phyloP scores from a whole-genome alignment of 2,113 vertebrate genomes.

The Rhinoptilus africanus region DNA sequence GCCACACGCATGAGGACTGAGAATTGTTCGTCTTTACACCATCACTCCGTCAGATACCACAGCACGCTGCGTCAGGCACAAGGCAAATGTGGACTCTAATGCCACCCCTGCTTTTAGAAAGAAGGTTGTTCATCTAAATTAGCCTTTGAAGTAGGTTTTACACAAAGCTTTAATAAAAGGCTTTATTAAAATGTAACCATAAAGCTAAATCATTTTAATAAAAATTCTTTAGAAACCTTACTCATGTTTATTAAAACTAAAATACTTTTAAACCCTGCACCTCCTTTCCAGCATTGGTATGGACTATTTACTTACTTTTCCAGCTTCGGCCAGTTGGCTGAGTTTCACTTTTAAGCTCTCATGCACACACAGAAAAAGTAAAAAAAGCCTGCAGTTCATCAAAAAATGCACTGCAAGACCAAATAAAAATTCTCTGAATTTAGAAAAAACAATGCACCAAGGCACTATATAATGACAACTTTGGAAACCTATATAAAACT shows the following conservation, averaged over 20 bases:
- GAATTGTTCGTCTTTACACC: neutral
- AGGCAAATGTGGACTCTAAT: neutral
- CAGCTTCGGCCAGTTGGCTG: neutral
- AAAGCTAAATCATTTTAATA: neutral
- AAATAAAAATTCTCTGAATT: neutral
- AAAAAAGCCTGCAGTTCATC: neutral
- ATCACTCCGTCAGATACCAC: neutral
- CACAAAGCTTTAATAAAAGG: slow-evolving; percentile 23
- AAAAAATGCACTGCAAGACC: neutral
- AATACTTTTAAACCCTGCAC: neutral
- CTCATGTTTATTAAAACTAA: neutral
- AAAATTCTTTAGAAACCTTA: neutral
- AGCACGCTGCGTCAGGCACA: neutral
- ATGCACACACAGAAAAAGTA: neutral
- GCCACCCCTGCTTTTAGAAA: neutral
- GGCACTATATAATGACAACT: neutral
- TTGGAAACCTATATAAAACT: neutral
- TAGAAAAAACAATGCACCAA: neutral
- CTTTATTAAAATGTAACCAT: neutral
- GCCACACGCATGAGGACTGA: rapidly evolving
- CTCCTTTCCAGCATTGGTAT: neutral
- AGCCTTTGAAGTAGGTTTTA: slow-evolving; percentile 32
- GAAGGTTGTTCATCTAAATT: neutral
- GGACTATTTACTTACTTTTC: neutral
- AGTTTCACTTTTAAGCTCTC: slow-evolving; percentile 8